Evolutionary conservation across 2,113 vertebrate genomes (phyloP).

Genomic region (Cryptotis parvus): DNA sequence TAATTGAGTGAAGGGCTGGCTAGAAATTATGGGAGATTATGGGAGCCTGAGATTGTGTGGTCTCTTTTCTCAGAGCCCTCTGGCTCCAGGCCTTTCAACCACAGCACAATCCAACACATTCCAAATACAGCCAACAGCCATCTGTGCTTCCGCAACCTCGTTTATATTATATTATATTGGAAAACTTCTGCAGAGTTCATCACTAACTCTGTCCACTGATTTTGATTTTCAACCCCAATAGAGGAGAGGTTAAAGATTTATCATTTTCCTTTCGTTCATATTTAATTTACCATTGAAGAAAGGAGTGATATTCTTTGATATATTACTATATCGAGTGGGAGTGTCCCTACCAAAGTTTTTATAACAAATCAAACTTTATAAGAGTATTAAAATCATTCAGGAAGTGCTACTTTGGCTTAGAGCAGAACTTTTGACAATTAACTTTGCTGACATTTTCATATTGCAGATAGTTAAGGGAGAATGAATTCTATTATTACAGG

Average conservation of each 20-base stretch:
- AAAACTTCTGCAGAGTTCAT: not conserved
- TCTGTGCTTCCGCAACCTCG: not conserved
- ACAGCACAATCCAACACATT: accelerated
- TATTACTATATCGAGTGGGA: not conserved
- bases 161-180: not conserved
- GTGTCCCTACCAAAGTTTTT: not conserved
- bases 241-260: constrained; percentile 28
- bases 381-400: not conserved
- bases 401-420: not conserved
- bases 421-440: not conserved
- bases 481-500: constrained; percentile 1
- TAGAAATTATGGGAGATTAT: not conserved
- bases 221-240: constrained; percentile 29
- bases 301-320: not conserved
- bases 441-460: constrained; percentile 51
- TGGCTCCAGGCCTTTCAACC: not conserved
- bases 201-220: not conserved
- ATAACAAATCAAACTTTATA: constrained; percentile 7
- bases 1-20: not conserved
- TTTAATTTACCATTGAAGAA: constrained; percentile 35
- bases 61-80: not conserved
- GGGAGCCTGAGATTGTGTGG: not conserved
- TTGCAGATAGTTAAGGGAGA: constrained; percentile 27
- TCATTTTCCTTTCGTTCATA: not conserved
- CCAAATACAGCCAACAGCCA: not conserved